Evolutionary conservation across 2,888 invertebrate species (phyloP), one percentile per base, ranked within the genome.

Genomic region (Sinohyriopsis cumingii): DNA sequence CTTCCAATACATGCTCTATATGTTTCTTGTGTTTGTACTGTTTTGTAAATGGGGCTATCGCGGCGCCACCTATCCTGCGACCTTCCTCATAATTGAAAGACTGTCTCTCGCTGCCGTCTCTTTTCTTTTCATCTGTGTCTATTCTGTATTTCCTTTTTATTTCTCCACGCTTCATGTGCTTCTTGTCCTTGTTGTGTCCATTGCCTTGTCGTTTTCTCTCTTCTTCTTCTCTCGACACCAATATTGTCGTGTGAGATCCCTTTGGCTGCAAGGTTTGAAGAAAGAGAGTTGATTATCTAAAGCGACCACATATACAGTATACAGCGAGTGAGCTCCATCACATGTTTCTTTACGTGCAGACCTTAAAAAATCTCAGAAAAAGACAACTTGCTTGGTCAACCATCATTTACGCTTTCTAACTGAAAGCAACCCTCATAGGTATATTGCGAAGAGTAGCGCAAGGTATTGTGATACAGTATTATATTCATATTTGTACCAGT

Each of bases 21-120:
- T 71, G 67, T 55, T 81, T 82, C 68, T 82, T 82, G 66, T 78
- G 64, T 19, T 71, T 28, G 64, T 82, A 82, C 64, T 82, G 78
- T 54, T 71, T 64, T 70, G 81, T 73, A 55, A 73, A 82, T 5
- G 73, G 77, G 19, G 79, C 79, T 53, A 63, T 65, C 25, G 57
- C 33, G 28, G 56, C 62, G n/a, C 67, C 73, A 22, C 55, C 28
- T 22, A 59, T 45, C 18, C n/a, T 28, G 4, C 53, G 24, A 7
- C 19, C 57, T 5, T 76, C 76, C 18, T 72, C 75, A 18, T 68
- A 69, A 20, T 62, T 61, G 19, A 55, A 45, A 20, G 20, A 33
- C 65, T 20, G 7, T 25, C 28, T 28, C 25, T 68, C 55, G 59
- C 19, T 68, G 53, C 28, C 15, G 24, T 22, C 55, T 68, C 59